Conservation (phyloP, 2,888 invertebrate genomes). For the Neocrepidodera transversa region DNA sequence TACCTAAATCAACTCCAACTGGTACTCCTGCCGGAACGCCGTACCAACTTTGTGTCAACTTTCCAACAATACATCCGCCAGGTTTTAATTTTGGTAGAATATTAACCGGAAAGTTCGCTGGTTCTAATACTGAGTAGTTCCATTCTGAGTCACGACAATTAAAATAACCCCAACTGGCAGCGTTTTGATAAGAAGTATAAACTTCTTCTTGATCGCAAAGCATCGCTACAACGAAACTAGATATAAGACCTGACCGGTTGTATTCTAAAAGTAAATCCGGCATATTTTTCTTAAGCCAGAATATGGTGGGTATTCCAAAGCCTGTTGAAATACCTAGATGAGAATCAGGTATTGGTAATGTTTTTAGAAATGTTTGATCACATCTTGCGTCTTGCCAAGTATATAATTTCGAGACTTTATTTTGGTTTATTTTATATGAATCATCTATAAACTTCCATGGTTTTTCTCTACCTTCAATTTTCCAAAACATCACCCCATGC, state of each 20-base stretch:
- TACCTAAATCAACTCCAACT: conserved; percentile 77
- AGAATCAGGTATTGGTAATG: conserved; percentile 76
- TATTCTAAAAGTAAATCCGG: conserved; percentile 72
- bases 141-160: conserved; percentile 70
- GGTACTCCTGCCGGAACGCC: conserved; percentile 77
- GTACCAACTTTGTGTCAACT: conserved; percentile 71
- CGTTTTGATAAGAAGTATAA: conserved; percentile 81
- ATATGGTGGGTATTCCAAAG: conserved; percentile 80
- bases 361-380: conserved; percentile 72
- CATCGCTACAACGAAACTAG: conserved; percentile 81
- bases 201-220: conserved; percentile 75
- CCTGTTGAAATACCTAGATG: conserved; percentile 77
- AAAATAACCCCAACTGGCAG: conserved; percentile 88
- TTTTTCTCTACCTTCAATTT: conserved; percentile 54
- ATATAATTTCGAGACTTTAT: conserved; percentile 56
- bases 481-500: conserved; percentile 87
- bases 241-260: conserved; percentile 76
- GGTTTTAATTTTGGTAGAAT: not conserved
- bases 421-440: conserved; percentile 56
- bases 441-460: conserved; percentile 69
- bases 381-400: conserved; percentile 90
- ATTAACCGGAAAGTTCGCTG: not conserved
- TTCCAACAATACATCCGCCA: conserved; percentile 72
- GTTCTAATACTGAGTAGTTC: conserved; percentile 67
- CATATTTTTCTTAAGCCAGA: conserved; percentile 79